Evolutionary conservation across 2,113 vertebrate genomes (phyloP).

Genomic region (Gobiocypris rarus): DNA sequence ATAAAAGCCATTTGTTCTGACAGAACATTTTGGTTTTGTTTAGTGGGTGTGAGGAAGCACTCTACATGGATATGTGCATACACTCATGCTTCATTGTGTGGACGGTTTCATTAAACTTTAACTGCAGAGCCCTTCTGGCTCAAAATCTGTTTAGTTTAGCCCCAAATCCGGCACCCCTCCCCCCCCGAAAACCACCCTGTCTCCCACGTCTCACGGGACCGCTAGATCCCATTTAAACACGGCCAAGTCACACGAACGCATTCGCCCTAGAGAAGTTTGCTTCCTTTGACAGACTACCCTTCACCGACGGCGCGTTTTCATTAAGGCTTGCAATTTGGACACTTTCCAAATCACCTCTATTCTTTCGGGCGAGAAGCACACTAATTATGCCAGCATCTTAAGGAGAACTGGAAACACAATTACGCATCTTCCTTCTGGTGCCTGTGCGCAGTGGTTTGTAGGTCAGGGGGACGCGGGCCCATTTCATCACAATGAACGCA

Average conservation of each 20-base stretch:
- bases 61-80: constrained; percentile 54
- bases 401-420: constrained; percentile 77
- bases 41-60: constrained; percentile 27
- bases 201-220: constrained; percentile 72
- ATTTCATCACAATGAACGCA: constrained; percentile 44
- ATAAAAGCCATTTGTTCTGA: constrained; percentile 47
- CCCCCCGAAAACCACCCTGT: constrained; percentile 35
- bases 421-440: constrained; percentile 73
- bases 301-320: constrained; percentile 75
- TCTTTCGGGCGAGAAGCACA: constrained; percentile 74
- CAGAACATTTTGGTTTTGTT: constrained; percentile 55
- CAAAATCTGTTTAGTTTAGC: constrained; percentile 75
- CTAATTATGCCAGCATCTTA: constrained; percentile 79
- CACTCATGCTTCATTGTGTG: constrained; percentile 68
- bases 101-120: constrained; percentile 75
- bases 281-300: constrained; percentile 79
- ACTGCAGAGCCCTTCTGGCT: constrained; percentile 75
- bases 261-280: constrained; percentile 78
- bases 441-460: constrained; percentile 57
- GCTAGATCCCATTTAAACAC: constrained; percentile 77
- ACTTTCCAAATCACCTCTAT: constrained; percentile 83
- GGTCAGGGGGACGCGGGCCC: constrained; percentile 53
- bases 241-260: constrained; percentile 69
- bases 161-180: constrained; percentile 47
- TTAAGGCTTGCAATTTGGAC: constrained; percentile 82